Percentiles rank a stretch among this genome's conserved stretches.
These are phyloP conservation scores for Serrognathus titanus DNA, from an alignment of 2,888 invertebrate species.

Conservation along the genomic window DNA sequence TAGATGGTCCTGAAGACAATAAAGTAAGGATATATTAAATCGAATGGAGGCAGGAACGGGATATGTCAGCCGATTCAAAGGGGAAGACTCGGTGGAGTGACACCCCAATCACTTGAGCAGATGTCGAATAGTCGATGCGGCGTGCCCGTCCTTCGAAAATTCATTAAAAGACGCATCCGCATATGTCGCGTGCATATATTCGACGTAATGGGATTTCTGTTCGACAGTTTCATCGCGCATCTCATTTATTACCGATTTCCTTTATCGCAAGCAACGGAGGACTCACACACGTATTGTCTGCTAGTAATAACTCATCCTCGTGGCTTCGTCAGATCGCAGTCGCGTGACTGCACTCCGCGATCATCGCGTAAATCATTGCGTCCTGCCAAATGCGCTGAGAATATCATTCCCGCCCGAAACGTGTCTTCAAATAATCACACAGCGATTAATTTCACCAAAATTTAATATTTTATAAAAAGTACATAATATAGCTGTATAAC, in stretches of 20 bases:
- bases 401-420: not conserved
- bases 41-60: slow-evolving; percentile 19
- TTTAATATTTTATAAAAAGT: no score
- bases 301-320: slow-evolving; percentile 28
- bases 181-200: not conserved
- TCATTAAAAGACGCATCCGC: slow-evolving; percentile 17
- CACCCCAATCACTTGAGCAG: slow-evolving; percentile 7
- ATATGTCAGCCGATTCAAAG: slow-evolving; percentile 14
- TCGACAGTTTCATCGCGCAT: slow-evolving; percentile 18
- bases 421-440: not conserved
- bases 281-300: slow-evolving; percentile 26
- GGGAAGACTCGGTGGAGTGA: slow-evolving; percentile 5
- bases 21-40: no score
- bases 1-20: no score
- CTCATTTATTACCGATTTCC: slow-evolving; percentile 29
- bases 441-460: no score
- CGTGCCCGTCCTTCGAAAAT: slow-evolving; percentile 13
- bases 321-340: slow-evolving; percentile 23
- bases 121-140: slow-evolving; percentile 12
- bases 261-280: slow-evolving; percentile 25
- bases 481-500: no score
- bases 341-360: slow-evolving; percentile 30
- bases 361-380: slow-evolving; percentile 27
- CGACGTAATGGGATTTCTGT: not conserved
- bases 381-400: slow-evolving; percentile 2